Evolutionary conservation across 2,888 invertebrate genomes (phyloP), one percentile per base, ranked within the genome.

Genomic region (Lymantria monacha): DNA sequence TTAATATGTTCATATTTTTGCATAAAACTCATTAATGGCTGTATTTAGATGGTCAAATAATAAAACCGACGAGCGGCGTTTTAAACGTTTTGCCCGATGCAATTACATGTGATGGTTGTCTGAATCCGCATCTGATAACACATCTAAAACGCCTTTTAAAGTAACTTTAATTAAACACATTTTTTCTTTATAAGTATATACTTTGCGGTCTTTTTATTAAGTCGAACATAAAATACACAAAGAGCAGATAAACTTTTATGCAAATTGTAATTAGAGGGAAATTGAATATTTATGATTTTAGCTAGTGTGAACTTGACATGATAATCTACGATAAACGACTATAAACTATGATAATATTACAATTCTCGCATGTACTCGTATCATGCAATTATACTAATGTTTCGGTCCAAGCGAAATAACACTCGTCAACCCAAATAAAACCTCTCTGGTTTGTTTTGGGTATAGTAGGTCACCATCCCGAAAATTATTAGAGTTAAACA

Each of bases 71-170:
- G 74, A 14, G 78, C 83, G 87, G 87, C 76, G 74, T 79, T 76
- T 79, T 76, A 85, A 81, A 75, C 79, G 9, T 75, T 74, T 70
- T 70, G 69, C 71, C 59, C 73, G 66, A 71, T 79, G 83, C 83
- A 87, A 87, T 88, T 86, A 88, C 85, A 83, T 80, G 74, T 74
- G 80, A 84, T 81, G 75, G 77, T 84, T 82, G 83, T 83, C 83
- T 73, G 74, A 72, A 69, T 71, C 73, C 76, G 69, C 76, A 86
- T 87, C 86, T 83, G 89, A 88, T 89, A 89, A 85, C 76, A 64
- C 66, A 71, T 79, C 63, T 71, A 79, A 83, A 87, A 83, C 64
- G 69, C 72, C 74, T 73, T 75, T 72, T 76, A 72, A 70, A 79
- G 76, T 78, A 76, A 74, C 75, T 82, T 86, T 84, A 87, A 87